Conservation (phyloP, 2,113 vertebrate genomes). For the Aix galericulata region DNA sequence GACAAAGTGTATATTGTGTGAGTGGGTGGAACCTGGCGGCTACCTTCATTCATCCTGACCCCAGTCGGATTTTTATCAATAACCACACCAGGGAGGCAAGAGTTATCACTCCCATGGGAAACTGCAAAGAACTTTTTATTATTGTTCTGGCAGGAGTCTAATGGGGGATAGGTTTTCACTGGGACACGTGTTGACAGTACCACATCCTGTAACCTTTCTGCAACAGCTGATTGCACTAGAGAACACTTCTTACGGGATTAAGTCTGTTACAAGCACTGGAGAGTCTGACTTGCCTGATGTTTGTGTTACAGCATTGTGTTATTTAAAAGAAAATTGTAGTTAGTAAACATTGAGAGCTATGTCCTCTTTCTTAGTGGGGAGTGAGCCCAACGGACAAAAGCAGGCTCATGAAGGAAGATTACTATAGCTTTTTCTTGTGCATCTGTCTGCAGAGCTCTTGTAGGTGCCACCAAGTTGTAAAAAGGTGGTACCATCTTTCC, state of each 20-base stretch:
- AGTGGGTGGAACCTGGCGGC: not conserved
- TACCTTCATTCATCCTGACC: not conserved
- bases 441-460: not conserved
- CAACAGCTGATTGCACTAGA: not conserved
- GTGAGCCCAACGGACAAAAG: not conserved
- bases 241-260: not conserved
- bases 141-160: not conserved
- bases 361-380: not conserved
- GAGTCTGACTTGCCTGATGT: not conserved
- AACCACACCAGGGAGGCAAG: not conserved
- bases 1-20: slow-evolving; percentile 18
- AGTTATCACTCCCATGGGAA: not conserved
- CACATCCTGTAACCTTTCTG: not conserved
- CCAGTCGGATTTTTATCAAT: not conserved
- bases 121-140: not conserved
- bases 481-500: not conserved
- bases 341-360: not conserved
- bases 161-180: not conserved
- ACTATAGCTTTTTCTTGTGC: not conserved
- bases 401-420: not conserved
- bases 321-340: not conserved
- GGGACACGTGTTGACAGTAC: not conserved
- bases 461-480: not conserved
- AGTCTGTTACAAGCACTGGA: not conserved
- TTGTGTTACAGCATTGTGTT: not conserved